Percentiles rank a stretch among this genome's conserved stretches.
Conservation (phyloP, 2,797 vertebrate genomes). For the Rhinichthys osculus region DNA sequence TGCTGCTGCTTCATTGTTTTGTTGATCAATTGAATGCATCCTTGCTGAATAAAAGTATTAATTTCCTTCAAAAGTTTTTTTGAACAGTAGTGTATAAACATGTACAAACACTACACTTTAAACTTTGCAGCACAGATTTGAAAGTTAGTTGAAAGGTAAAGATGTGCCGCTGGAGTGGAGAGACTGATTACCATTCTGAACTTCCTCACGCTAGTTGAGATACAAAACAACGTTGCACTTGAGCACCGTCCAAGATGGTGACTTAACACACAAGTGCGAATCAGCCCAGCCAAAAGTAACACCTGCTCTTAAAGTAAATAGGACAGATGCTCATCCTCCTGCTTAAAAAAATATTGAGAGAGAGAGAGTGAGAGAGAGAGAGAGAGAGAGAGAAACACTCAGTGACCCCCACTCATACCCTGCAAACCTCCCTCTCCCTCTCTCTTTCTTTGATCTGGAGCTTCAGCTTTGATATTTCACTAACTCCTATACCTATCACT, state of each 20-base stretch:
- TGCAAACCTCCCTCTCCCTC: neutral
- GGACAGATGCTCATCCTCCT: constrained; percentile 20
- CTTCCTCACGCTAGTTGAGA: neutral
- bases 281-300: constrained; percentile 43
- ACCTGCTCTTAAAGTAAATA: constrained; percentile 51
- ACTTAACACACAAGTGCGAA: constrained; percentile 31
- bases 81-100: neutral
- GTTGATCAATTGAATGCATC: neutral
- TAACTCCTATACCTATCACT: no score
- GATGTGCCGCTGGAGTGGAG: neutral
- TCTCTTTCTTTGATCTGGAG: neutral
- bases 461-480: neutral
- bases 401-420: neutral
- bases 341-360: no score
- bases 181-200: neutral
- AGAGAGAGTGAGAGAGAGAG: no score
- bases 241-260: constrained; percentile 16
- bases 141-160: neutral
- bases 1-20: neutral
- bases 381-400: neutral
- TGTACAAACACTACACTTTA: neutral
- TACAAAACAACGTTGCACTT: constrained; percentile 8
- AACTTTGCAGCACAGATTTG: neutral
- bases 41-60: neutral
- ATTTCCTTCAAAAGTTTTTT: neutral